Evolutionary conservation across 2,888 invertebrate species (phyloP), one percentile per base, ranked within the genome.

Genomic region (Brachylomia viminalis): DNA sequence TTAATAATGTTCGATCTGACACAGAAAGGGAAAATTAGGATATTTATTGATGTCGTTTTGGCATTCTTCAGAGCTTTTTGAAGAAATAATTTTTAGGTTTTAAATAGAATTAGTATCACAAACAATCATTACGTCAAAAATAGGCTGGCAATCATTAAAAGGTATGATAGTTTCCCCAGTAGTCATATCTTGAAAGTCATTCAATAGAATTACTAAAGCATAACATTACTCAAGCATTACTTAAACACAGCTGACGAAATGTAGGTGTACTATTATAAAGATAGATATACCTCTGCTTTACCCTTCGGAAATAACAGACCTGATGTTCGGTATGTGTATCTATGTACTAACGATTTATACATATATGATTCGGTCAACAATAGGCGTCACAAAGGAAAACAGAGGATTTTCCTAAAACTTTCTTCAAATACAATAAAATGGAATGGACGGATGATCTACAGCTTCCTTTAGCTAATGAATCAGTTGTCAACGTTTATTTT

Each of bases 1-100:
- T 89, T 87, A 85, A 85, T 84, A 77, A 76, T 66, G 66, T 77
- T 81, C 64, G 65, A 67, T 74, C 73, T 61, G 68, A 77, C 54
- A 74, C 38, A 17, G 38, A 76, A 77, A 73, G 58, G 64, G 45
- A 38, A 61, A 70, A 72, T 83, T 70, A 70, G 45, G 38, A 47
- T 71, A 52, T 79, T 77, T 68, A 69, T 52, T 68, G 73, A 77
- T 74, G 64, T 72, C 33, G 17, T 81, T 74, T 66, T 77, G 27
- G 11, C 10, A 70, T 67, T 77, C 2, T 66, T 23, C 11, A 20
- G 2, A 6, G 13, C 13, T 54, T 59, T 54, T 65, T 42, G 17
- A 59, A 76, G 6, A 2, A 45, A 17, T 17, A 0, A 49, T 66
- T 66, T 13, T n/a, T 20, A 52, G 3, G 4, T 27, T 62, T n/a